Conservation (phyloP, 2,113 vertebrate genomes). For the Puffinus mauretanicus region DNA sequence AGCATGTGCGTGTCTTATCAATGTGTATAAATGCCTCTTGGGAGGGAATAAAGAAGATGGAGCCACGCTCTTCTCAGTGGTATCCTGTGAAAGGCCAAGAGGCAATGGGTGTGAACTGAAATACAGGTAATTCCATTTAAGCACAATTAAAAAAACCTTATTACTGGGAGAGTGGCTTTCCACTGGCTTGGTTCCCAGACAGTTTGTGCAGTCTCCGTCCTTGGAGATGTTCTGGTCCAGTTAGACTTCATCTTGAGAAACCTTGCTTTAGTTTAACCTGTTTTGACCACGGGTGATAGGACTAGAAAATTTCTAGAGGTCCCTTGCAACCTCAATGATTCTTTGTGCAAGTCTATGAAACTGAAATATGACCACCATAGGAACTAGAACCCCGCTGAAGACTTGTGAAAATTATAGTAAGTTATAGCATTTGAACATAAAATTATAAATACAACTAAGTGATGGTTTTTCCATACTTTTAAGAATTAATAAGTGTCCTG, state of each 20-base stretch:
- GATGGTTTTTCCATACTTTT: neutral
- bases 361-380: neutral
- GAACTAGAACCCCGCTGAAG: neutral
- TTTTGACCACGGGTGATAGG: neutral
- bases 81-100: neutral
- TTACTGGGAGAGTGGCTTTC: neutral
- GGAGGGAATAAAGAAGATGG: neutral
- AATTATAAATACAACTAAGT: neutral
- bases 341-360: neutral
- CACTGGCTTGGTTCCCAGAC: neutral
- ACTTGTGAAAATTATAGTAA: neutral
- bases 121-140: neutral
- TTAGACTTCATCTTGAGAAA: neutral
- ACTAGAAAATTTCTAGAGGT: neutral
- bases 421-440: neutral
- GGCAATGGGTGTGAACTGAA: neutral
- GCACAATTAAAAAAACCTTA: neutral
- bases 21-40: neutral
- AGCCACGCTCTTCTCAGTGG: neutral
- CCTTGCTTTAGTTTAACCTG: neutral
- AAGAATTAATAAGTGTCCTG: neutral
- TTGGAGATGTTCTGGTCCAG: neutral
- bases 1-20: neutral
- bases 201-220: neutral
- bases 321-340: neutral